Conservation (phyloP, 1,140 invertebrate species). For the Drosophila baimaii region DNA sequence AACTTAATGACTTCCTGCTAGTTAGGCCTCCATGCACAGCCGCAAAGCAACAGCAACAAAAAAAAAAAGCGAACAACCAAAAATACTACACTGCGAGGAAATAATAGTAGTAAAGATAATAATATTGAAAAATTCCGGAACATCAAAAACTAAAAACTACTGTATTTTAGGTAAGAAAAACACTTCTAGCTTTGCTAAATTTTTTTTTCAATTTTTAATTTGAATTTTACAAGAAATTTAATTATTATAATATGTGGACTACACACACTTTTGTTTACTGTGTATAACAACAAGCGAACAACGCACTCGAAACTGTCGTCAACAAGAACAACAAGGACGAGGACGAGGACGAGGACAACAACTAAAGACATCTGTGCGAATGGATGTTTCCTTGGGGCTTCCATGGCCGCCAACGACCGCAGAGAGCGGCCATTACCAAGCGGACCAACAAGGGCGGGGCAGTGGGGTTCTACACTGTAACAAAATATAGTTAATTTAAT, state of each 20-base stretch:
- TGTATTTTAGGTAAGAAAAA: too few species aligned
- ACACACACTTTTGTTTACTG: too few species aligned
- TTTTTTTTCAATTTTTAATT: too few species aligned
- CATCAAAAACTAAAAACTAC: background rate
- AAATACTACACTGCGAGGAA: background rate
- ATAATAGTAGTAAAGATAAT: background rate
- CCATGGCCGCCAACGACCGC: conserved; percentile 60
- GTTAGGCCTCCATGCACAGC: conserved; percentile 62
- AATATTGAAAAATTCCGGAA: too few species aligned
- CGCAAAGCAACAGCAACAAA: conserved; percentile 26
- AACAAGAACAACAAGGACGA: conserved; percentile 37
- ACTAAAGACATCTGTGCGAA: conserved; percentile 68
- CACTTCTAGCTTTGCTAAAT: too few species aligned
- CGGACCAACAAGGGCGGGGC: background rate
- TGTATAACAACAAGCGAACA: conserved; percentile 28
- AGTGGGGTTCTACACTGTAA: conserved; percentile 13
- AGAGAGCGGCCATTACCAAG: conserved; percentile 66
- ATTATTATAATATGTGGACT: too few species aligned
- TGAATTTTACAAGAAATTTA: too few species aligned
- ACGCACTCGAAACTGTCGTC: conserved; percentile 40
- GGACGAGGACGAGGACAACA: conserved; percentile 51
- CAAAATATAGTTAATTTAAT: background rate
- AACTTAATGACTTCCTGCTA: conserved; percentile 82
- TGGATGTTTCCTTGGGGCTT: conserved; percentile 67
- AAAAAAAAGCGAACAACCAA: conserved; percentile 4